Evolutionary conservation across 2,113 vertebrate species (phyloP).

Genomic region (Cavia aperea): DNA sequence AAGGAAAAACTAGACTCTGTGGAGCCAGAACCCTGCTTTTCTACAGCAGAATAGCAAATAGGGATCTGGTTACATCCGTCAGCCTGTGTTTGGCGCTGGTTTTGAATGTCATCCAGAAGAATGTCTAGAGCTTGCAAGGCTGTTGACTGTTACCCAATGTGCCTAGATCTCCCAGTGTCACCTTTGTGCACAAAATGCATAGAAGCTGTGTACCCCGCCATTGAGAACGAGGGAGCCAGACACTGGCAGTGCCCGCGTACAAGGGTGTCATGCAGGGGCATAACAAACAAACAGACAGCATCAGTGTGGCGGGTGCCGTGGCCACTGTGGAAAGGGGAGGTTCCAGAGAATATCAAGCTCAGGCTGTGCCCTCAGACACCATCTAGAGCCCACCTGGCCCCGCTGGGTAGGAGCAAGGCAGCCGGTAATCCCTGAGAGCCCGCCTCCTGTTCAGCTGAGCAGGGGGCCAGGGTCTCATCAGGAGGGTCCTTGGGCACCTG

Average conservation of each 20-base stretch:
- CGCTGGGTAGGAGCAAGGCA: no score
- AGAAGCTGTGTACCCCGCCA: not conserved
- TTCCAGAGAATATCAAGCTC: not conserved
- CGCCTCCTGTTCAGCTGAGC: fast-evolving
- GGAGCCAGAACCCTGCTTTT: not conserved
- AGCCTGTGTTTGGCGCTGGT: not conserved
- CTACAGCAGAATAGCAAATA: not conserved
- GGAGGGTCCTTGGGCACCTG: not conserved
- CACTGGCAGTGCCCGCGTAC: no score
- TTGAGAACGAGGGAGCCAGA: not conserved
- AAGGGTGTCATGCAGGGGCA: fast-evolving
- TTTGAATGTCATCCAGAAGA: slow-evolving; percentile 11
- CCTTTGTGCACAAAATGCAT: fast-evolving
- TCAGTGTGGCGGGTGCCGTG: not conserved
- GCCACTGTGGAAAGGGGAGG: not conserved
- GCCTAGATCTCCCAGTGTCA: no score
- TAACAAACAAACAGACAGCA: no score
- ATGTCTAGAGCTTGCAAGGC: not conserved
- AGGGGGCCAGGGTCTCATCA: not conserved
- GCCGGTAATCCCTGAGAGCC: no score
- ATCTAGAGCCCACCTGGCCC: fast-evolving
- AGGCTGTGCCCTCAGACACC: fast-evolving
- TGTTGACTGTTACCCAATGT: not conserved
- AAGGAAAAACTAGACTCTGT: not conserved
- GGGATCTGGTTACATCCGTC: not conserved